Evolutionary conservation across 2,888 invertebrate genomes (phyloP).

Genomic region (Pollenia amentaria): DNA sequence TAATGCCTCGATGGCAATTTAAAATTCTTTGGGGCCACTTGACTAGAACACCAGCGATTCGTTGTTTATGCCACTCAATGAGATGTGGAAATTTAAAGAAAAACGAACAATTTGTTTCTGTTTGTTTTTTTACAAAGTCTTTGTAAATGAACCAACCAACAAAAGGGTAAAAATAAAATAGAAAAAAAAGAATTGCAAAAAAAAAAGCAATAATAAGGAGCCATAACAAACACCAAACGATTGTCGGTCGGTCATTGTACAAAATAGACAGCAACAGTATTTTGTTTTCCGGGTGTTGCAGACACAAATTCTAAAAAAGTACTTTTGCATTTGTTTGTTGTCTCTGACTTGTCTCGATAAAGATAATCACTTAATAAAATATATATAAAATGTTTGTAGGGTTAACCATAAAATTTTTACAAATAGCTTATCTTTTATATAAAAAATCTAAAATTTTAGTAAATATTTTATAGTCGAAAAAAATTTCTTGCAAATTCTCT

Average conservation of each 20-base stretch:
- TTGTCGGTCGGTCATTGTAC: conserved; percentile 67
- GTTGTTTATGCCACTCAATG: conserved; percentile 37
- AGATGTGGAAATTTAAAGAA: conserved; percentile 29
- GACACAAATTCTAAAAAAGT: conserved; percentile 33
- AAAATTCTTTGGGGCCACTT: conserved; percentile 58
- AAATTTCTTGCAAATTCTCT: too few species aligned
- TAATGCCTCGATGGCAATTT: conserved; percentile 69
- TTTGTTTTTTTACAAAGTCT: not conserved
- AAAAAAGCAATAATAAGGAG: conserved; percentile 16
- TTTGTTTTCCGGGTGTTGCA: conserved; percentile 69
- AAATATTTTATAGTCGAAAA: too few species aligned
- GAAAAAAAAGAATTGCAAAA: not conserved
- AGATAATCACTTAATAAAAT: conserved; percentile 4
- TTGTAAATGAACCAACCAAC: conserved; percentile 13
- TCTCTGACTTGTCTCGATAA: not conserved
- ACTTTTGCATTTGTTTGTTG: conserved; percentile 1
- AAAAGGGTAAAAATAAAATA: conserved; percentile 11
- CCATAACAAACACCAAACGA: conserved; percentile 34
- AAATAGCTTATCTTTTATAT: too few species aligned
- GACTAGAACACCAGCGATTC: conserved; percentile 39
- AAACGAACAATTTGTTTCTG: conserved; percentile 18
- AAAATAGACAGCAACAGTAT: conserved; percentile 62
- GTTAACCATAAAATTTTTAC: not conserved
- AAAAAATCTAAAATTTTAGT: too few species aligned
- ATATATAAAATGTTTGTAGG: not conserved